Evolutionary conservation across 2,797 vertebrate species (phyloP).

Genomic region (Eulemur rubriventer): DNA sequence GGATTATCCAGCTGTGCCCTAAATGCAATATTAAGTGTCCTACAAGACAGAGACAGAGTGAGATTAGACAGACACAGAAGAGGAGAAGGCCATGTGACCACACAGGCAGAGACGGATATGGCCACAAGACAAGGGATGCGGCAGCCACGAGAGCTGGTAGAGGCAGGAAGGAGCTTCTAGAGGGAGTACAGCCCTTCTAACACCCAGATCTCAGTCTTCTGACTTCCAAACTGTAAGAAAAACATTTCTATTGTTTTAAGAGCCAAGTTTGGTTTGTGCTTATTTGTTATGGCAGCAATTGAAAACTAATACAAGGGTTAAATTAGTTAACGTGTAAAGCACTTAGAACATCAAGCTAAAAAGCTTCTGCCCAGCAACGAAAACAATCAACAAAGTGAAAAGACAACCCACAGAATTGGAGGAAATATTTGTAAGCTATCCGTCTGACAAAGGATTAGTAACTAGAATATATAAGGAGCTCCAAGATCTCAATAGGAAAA

Average conservation of each 20-base stretch:
- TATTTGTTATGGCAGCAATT: accelerated
- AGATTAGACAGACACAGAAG: background rate
- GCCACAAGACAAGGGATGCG: background rate
- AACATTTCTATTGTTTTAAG: background rate
- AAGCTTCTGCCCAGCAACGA: background rate
- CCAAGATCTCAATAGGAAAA: background rate
- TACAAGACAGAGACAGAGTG: background rate
- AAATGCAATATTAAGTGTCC: background rate
- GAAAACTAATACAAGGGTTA: background rate
- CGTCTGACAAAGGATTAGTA: no score
- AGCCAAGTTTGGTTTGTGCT: background rate
- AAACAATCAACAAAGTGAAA: background rate
- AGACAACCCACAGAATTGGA: background rate
- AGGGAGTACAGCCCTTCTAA: background rate
- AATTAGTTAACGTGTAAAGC: background rate
- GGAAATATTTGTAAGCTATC: background rate
- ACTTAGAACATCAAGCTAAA: background rate
- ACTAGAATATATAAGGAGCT: background rate
- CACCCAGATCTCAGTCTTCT: background rate
- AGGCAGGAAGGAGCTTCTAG: accelerated
- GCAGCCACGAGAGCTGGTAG: background rate
- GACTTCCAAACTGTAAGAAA: background rate
- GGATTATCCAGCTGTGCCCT: no score
- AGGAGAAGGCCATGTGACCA: accelerated
- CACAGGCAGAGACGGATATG: accelerated